Conservation (phyloP, 2,888 invertebrate species). For the Agrilus mali region DNA sequence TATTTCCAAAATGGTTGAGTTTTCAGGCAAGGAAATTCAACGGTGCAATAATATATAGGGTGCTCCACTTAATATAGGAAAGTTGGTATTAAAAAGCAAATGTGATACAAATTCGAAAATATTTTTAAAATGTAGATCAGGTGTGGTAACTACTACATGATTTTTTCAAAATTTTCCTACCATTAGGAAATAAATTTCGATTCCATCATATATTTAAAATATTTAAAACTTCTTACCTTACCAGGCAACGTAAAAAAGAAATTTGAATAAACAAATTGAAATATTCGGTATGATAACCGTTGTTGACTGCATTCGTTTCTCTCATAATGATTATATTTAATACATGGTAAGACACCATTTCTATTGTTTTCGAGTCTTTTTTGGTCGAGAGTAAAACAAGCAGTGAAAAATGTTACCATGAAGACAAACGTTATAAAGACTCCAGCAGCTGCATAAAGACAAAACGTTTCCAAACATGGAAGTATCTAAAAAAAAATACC, state of each 20-base stretch:
- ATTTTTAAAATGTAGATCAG: too few relatives aligned
- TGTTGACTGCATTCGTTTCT: slow-evolving; percentile 41
- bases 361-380: slow-evolving; percentile 46
- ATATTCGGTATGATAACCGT: slow-evolving; percentile 43
- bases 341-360: slow-evolving; percentile 56
- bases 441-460: slow-evolving; percentile 66
- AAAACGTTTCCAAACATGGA: slow-evolving; percentile 70
- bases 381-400: slow-evolving; percentile 62
- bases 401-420: slow-evolving; percentile 71
- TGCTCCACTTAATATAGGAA: too few relatives aligned
- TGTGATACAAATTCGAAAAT: too few relatives aligned
- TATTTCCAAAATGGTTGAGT: too few relatives aligned
- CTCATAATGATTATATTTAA: slow-evolving; percentile 43
- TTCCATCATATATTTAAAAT: slow-evolving; percentile 1
- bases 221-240: slow-evolving; percentile 35
- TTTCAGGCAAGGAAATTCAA: too few relatives aligned
- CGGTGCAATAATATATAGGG: too few relatives aligned
- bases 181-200: too few relatives aligned
- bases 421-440: slow-evolving; percentile 63
- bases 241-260: slow-evolving; percentile 52
- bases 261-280: slow-evolving; percentile 49
- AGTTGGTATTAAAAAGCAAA: too few relatives aligned
- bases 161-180: too few relatives aligned
- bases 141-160: too few relatives aligned
- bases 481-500: slow-evolving; percentile 42